Evolutionary conservation across 2,113 vertebrate species (phyloP), one percentile per base, ranked within the genome.

Genomic region (Morphnarchus princeps): DNA sequence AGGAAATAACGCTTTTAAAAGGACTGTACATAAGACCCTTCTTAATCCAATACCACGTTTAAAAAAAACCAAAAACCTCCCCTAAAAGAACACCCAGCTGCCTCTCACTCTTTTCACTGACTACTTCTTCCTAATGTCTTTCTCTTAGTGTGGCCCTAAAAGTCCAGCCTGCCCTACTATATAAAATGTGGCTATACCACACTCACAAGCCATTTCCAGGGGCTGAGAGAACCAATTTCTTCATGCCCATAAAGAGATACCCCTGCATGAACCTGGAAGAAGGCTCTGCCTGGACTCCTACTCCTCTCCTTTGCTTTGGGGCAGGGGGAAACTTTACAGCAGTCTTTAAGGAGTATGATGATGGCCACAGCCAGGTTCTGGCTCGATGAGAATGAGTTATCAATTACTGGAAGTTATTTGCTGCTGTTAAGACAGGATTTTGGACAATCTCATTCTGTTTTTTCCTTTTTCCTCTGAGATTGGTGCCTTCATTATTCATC

Each of bases 401-500:
- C 49, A 69, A 63, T 50, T 57, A 36, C 36, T 40, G 43, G 49
- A 49, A 93, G 47, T 25, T 67, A 25, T 70, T 85, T 91, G 71
- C 40, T 82, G 58, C 40, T 77, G 6, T 66, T 77, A 90, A 83
- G 58, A 54, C 40, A 95, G 57, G 40, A 87, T 43, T 85, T 73
- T 29, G 73, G 70, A 66, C 57, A 54, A 62, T 43, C 26, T 82
- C 3, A 38, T 57, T 62, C 36, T 38, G 50, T 7, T 81, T 78
- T 67, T 47, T 18, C 12, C 11, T 45, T 86, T 83, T 73, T 36
- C 63, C 69, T 57, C 40, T 0, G 3, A 87, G 49, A 65, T 9
- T 25, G 22, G 34, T 82, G 55, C 31, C 42, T 92, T 71, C 45
- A 83, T 95, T 95, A 94, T 82, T 94, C 58, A 95, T 87, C 89